phyloP scores from a whole-genome alignment of 2,888 invertebrate species.

The Cheilosia scutellata region DNA sequence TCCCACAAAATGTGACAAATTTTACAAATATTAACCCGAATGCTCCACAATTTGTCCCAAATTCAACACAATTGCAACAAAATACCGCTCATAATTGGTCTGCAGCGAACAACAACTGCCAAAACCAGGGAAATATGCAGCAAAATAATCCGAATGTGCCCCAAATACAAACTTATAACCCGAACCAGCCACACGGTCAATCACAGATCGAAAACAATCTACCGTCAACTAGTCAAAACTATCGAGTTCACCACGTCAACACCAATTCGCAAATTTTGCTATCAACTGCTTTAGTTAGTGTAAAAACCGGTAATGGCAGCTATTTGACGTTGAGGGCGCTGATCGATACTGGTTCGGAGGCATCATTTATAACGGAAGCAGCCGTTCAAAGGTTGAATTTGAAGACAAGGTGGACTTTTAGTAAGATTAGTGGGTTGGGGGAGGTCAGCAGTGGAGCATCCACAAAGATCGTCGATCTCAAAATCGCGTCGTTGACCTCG shows the following conservation, averaged over 20 bases:
- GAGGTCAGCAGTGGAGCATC: no score
- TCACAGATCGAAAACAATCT: neutral
- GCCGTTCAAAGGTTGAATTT: no score
- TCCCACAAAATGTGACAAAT: no score
- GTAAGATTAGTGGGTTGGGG: no score
- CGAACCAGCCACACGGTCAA: neutral
- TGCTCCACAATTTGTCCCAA: neutral
- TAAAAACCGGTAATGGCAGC: no score
- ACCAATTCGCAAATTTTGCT: constrained; percentile 4
- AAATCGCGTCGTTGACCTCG: neutral
- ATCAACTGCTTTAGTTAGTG: neutral
- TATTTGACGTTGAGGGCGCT: no score
- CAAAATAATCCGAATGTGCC: neutral
- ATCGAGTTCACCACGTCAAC: neutral
- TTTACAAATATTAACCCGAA: neutral
- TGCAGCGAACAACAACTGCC: neutral
- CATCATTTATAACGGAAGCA: no score
- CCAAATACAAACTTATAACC: neutral
- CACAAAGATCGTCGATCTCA: no score
- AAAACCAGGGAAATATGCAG: neutral
- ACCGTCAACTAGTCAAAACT: neutral
- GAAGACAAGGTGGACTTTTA: no score
- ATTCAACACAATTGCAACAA: neutral
- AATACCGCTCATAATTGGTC: no score
- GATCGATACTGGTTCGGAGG: no score